Evolutionary conservation across 2,797 vertebrate species (phyloP).

Genomic region (Euthynnus affinis): DNA sequence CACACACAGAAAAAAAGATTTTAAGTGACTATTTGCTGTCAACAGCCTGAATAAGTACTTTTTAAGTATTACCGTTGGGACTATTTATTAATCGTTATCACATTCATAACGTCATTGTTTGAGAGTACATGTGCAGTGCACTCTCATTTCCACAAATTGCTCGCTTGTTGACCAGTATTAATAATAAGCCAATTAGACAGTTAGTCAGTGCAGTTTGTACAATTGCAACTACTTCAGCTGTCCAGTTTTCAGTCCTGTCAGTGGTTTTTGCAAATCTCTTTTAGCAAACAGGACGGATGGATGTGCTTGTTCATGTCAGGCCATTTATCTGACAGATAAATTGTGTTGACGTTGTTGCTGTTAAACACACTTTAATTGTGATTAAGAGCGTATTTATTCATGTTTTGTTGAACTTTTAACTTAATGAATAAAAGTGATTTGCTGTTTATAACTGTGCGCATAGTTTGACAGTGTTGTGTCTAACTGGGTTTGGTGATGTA

Average conservation of each 20-base stretch:
- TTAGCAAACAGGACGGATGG: constrained; percentile 7
- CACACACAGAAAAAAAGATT: constrained; percentile 18
- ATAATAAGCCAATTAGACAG: constrained; percentile 28
- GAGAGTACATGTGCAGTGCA: too few relatives aligned
- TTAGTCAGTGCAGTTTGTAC: constrained; percentile 8
- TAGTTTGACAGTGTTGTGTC: neutral
- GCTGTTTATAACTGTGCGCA: constrained; percentile 3
- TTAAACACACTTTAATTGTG: constrained; percentile 8
- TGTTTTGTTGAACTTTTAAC: constrained; percentile 28
- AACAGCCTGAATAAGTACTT: neutral
- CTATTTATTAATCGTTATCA: constrained; percentile 26
- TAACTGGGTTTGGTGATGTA: constrained; percentile 1
- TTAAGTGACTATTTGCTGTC: constrained; percentile 15
- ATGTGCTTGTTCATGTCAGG: constrained; percentile 1
- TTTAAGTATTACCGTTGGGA: neutral
- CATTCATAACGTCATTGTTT: neutral
- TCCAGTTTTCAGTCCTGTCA: constrained; percentile 2
- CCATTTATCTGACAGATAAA: constrained; percentile 48
- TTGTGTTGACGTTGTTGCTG: neutral
- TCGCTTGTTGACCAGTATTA: constrained; percentile 1
- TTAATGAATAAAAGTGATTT: constrained; percentile 15
- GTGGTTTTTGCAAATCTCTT: constrained; percentile 12
- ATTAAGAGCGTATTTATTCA: constrained; percentile 27
- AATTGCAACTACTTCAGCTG: neutral
- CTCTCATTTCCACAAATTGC: constrained; percentile 3